Percentiles rank a stretch among this genome's conserved stretches.
These are phyloP conservation scores for Colinus virginianus DNA, from an alignment of 2,113 vertebrate genomes.

Conservation along the genomic window DNA sequence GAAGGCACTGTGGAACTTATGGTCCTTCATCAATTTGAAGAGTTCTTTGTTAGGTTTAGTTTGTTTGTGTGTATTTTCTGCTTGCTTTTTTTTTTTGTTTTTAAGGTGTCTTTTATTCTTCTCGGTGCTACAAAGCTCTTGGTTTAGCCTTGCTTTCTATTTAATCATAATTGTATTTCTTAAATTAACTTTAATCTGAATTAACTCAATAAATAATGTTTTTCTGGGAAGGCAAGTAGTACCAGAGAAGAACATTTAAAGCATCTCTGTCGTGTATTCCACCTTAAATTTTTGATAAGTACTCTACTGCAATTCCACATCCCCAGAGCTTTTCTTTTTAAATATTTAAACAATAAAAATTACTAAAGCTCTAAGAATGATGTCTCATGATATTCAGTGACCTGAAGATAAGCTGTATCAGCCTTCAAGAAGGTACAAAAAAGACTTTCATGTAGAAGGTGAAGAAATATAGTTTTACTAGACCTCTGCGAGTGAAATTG, in stretches of 20 bases:
- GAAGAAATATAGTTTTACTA: constrained; percentile 69
- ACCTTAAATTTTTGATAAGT: constrained; percentile 54
- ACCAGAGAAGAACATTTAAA: neutral
- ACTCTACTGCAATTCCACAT: constrained; percentile 9
- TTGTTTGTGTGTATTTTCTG: neutral
- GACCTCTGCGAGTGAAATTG: constrained; percentile 71
- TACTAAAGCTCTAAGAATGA: constrained; percentile 62
- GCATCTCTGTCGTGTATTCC: neutral
- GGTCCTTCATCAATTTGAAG: neutral
- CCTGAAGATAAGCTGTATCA: constrained; percentile 64
- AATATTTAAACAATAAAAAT: constrained; percentile 73
- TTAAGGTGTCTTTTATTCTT: neutral
- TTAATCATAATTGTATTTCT: neutral
- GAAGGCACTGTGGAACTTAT: neutral
- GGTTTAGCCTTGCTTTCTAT: neutral
- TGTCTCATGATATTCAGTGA: constrained; percentile 66
- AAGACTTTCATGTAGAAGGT: constrained; percentile 47
- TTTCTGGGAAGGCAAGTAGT: neutral
- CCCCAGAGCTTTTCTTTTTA: constrained; percentile 44
- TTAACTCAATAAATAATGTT: neutral
- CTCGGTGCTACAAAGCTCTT: neutral
- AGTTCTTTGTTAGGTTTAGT: neutral
- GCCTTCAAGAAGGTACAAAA: constrained; percentile 62
- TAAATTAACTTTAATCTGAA: neutral
- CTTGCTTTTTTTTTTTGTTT: neutral